These are phyloP conservation scores for Drosophila borborema DNA, from an alignment of 2,888 invertebrate species.

Conservation along the genomic window DNA sequence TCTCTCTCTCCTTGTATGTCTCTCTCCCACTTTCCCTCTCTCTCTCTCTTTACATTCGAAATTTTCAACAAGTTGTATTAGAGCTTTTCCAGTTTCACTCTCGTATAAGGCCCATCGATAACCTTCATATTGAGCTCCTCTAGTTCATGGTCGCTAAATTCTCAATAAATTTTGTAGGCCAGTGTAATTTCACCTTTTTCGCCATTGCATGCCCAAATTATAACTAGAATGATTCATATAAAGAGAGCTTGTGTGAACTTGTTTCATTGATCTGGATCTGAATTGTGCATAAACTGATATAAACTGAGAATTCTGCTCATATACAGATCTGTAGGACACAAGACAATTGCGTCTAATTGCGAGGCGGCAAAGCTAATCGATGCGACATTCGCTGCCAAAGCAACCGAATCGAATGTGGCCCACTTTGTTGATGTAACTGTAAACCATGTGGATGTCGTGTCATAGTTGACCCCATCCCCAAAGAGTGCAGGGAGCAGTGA, in stretches of 20 bases:
- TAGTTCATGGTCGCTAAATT: neutral
- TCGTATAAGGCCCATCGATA: too few species aligned
- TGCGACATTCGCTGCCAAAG: constrained; percentile 1
- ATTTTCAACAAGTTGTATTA: too few species aligned
- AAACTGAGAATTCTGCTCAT: constrained; percentile 22
- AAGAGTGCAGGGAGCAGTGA: neutral
- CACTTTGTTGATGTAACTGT: constrained; percentile 20
- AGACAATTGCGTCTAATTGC: constrained; percentile 45
- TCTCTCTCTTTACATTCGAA: too few species aligned
- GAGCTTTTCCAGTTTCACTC: too few species aligned
- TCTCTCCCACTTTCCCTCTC: too few species aligned
- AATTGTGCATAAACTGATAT: constrained; percentile 25
- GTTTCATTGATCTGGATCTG: neutral
- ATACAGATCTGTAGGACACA: constrained; percentile 22
- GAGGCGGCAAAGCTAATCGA: constrained; percentile 27
- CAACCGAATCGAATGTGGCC: constrained; percentile 19
- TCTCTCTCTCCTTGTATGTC: too few species aligned
- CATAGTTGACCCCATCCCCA: neutral
- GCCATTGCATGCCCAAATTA: neutral
- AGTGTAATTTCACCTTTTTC: neutral
- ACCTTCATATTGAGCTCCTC: neutral
- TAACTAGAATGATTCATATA: too few species aligned
- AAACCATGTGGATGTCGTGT: constrained; percentile 3
- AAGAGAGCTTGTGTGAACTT: neutral
- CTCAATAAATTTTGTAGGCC: neutral